Conservation (phyloP, 2,888 invertebrate genomes). For the Papilio gigon region DNA sequence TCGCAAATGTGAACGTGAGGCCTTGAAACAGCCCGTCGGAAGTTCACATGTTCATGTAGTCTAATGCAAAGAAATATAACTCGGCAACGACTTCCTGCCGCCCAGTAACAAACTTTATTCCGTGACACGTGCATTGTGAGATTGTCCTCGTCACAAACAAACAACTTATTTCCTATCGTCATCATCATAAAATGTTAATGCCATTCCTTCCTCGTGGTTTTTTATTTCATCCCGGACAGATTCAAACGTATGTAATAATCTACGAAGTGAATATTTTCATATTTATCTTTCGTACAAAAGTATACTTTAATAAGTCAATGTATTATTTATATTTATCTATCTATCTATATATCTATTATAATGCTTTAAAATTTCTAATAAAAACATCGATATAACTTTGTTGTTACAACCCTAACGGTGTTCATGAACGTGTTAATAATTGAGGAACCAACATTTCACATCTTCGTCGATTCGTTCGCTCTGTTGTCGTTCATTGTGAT, state of each 20-base stretch:
- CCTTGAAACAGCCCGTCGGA: conserved; percentile 7
- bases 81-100: conserved; percentile 8
- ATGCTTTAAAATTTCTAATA: neutral
- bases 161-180: neutral
- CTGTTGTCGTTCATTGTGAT: neutral
- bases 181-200: neutral
- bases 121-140: neutral
- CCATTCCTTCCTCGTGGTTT: no score
- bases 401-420: conserved; percentile 18
- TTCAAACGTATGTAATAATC: no score
- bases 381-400: neutral
- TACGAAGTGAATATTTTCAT: no score
- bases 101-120: neutral
- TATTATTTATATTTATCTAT: no score
- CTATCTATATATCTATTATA: no score
- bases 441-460: neutral
- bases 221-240: no score
- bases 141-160: neutral
- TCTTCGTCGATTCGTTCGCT: conserved; percentile 8
- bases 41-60: neutral
- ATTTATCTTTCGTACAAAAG: no score
- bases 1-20: neutral
- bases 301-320: no score
- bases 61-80: neutral
- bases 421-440: conserved; percentile 4